Conservation (phyloP, 2,888 invertebrate species). For the Xestia ashworthii region DNA sequence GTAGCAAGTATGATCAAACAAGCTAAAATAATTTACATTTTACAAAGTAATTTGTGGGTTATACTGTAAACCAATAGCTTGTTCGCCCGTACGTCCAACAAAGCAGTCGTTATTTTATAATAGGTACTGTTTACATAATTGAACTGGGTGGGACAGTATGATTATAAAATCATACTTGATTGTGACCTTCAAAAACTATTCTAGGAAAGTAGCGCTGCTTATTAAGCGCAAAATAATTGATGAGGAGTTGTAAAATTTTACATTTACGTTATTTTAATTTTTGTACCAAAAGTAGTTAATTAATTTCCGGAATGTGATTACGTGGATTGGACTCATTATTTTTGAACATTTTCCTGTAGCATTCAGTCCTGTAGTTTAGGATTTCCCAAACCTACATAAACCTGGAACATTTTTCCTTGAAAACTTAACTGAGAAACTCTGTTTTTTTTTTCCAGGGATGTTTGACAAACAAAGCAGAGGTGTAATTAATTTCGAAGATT, state of each 20-base stretch:
- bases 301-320: neutral
- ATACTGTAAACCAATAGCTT: no score
- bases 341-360: conserved; percentile 8
- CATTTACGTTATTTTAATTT: neutral
- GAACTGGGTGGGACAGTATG: neutral
- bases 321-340: neutral
- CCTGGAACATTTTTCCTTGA: neutral
- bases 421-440: neutral
- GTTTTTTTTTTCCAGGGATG: conserved; percentile 92
- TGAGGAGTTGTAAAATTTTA: neutral
- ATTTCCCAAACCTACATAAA: neutral
- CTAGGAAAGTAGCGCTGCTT: neutral
- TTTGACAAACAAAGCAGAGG: conserved; percentile 98
- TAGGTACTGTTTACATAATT: neutral
- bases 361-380: neutral
- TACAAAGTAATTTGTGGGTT: no score
- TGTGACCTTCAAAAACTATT: neutral
- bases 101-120: neutral
- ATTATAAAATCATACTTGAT: neutral
- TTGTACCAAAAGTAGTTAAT: neutral
- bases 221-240: neutral
- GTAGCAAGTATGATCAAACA: no score
- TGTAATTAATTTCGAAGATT: conserved; percentile 98
- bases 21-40: no score
- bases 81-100: neutral